Base-by-base conservation (phyloP, 2,113 vertebrate species). In the Mustela nigripes region DNA sequence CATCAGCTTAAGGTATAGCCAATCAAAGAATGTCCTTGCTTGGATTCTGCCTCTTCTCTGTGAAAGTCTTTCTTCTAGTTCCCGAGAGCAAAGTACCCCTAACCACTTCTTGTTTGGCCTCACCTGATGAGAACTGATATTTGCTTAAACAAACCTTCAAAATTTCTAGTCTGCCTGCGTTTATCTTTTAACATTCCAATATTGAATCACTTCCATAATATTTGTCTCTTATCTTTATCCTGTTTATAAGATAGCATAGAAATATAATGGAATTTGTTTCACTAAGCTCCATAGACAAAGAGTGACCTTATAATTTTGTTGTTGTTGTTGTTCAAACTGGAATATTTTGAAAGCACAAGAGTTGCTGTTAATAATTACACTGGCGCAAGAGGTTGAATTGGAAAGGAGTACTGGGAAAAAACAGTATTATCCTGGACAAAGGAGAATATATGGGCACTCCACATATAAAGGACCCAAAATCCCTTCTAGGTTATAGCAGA, bases 181-280 rank as follows among this genome's bases (percentile, higher is more conserved):
- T 91, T 69, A 45, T 31, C 62, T 95, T 76, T 71, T 19, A 33
- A 69, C 11, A 80, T 11, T 36, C 39, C 63, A 48, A 48, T 81
- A 48, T 92, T 31, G 74, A 36, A 78, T 53, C 76, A 12, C 9
- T 89, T 65, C 39, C 18, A 42, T 58, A 84, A 14, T 95, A 80
- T 62, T 65, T 80, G 9, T 24, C 81, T 78, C 83, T 92, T 88
- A 26, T 60, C 10, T 53, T 91, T 62, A 53, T 48, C 7, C 24
- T 39, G 1, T 92, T 79, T 82, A 45, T 71, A 95, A 58, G 24
- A 48, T 69, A 87, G 56, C 87, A 92, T n/a, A 16, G 73, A 96
- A 67, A 80, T 33, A 22, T 31, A 88, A n/a, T 24, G 1, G 18
- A 56, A 24, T 67, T 94, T 83, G 11, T 62, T 91, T 88, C 50